Evolutionary conservation across 2,888 invertebrate species (phyloP).

Genomic region (Xanthorhoe spadicearia): DNA sequence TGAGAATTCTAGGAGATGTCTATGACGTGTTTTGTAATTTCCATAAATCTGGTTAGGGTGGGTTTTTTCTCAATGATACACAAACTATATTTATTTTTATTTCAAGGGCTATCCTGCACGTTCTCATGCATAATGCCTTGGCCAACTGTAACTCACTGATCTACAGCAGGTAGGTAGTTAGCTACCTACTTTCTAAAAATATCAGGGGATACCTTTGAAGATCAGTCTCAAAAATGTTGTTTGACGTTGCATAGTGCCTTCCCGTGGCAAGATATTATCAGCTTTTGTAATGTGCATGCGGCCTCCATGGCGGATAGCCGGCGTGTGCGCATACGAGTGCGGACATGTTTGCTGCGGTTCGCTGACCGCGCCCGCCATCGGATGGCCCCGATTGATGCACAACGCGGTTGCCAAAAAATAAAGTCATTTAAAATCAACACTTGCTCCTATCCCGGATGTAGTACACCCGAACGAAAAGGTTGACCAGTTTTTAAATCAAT

Average conservation of each 20-base stretch:
- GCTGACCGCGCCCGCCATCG: constrained; percentile 60
- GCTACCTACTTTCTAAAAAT: neutral
- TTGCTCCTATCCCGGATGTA: neutral
- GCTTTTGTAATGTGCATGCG: constrained; percentile 25
- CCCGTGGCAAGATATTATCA: constrained; percentile 7
- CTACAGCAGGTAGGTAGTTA: no score
- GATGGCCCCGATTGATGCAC: constrained; percentile 42
- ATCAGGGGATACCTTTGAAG: neutral
- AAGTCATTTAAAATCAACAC: constrained; percentile 15
- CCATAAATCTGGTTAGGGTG: no score
- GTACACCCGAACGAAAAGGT: no score
- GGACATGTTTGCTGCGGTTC: constrained; percentile 62
- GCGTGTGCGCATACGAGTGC: constrained; percentile 58
- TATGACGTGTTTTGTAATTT: no score
- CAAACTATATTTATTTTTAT: no score
- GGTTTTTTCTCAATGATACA: no score
- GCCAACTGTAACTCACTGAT: neutral
- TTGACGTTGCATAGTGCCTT: constrained; percentile 1
- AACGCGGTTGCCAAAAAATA: constrained; percentile 40
- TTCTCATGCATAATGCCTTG: no score
- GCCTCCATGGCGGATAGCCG: constrained; percentile 20
- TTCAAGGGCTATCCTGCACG: no score
- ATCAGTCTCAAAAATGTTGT: neutral
- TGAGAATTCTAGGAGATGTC: no score
- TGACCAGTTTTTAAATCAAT: no score